Evolutionary conservation across 2,113 vertebrate species (phyloP), one percentile per base, ranked within the genome.

Genomic region (Phasianus colchicus): DNA sequence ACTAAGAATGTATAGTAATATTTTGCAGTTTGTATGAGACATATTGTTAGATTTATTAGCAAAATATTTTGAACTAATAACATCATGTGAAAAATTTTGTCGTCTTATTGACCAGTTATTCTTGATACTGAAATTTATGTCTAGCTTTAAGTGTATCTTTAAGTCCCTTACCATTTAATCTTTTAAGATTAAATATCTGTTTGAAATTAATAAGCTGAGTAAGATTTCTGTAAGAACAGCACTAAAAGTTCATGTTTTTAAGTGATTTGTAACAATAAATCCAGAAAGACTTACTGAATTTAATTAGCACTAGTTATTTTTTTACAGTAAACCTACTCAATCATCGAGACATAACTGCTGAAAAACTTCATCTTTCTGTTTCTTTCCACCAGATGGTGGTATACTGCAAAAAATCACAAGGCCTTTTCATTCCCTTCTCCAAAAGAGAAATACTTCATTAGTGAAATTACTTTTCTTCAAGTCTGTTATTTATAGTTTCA

Each of bases 311-410:
- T 9, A 55, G 9, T 14, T 70, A 70, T 3, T 34, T 38, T 38
- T 64, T 34, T 16, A 13, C 17, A 29, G 12, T 6, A 43, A 80
- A 67, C 0, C 4, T 32, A 80, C 17, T 10, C 9, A 5, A 2
- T 42, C 54, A 42, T 5, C 5, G n/a, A 54, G 19, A 13, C 27
- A 24, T 13, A 50, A 55, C 4, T 6, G 10, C 4, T 47, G 52
- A 43, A 50, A 76, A 88, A 11, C 3, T 58, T 71, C 72, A 55
- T 63, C 40, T 86, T 96, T 94, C 58, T 69, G 34, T 45, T 60
- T 73, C 8, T 1, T 67, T 86, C 96, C 97, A 96, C 94, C 90
- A 97, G 97, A 86, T 97, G 97, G 85, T 86, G 60, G 21, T 80
- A 76, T 61, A 80, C 29, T 45, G 80, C 77, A 83, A 96, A 89